Percentiles rank a stretch among this genome's conserved stretches.
Evolutionary conservation across 2,113 vertebrate genomes (phyloP).

Genomic region (Phyllopteryx taeniolatus): DNA sequence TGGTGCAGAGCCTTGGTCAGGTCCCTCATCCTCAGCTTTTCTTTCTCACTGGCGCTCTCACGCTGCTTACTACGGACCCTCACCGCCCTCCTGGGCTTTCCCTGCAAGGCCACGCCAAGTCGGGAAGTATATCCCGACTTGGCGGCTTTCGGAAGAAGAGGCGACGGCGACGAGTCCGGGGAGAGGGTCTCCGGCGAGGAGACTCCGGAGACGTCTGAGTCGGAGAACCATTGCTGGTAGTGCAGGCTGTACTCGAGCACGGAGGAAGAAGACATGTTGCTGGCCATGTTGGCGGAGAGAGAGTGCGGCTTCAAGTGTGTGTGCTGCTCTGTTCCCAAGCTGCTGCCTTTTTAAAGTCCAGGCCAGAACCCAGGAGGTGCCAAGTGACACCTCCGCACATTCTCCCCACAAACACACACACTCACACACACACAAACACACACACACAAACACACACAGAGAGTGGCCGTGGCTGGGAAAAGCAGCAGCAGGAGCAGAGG

Average conservation of each 20-base stretch:
- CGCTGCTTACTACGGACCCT: conserved; percentile 75
- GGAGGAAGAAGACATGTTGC: conserved; percentile 69
- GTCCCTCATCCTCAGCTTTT: conserved; percentile 80
- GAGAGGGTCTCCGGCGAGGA: conserved; percentile 74
- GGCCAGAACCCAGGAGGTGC: conserved; percentile 70
- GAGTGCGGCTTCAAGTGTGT: conserved; percentile 28
- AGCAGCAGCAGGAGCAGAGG: conserved; percentile 63
- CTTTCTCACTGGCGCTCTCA: conserved; percentile 80
- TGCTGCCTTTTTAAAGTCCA: conserved; percentile 70
- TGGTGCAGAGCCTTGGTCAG: conserved; percentile 79
- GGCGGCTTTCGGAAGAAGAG: not conserved
- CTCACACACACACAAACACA: conserved; percentile 10
- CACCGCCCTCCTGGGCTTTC: conserved; percentile 30
- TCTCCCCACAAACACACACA: conserved; percentile 36
- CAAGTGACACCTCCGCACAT: conserved; percentile 79
- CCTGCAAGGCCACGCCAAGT: conserved; percentile 5
- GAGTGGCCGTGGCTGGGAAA: conserved; percentile 67
- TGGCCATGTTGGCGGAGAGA: conserved; percentile 52
- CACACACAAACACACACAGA: conserved; percentile 24
- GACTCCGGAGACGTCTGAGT: conserved; percentile 72
- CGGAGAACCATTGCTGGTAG: conserved; percentile 74
- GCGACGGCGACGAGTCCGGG: conserved; percentile 63
- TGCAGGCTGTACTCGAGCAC: conserved; percentile 53
- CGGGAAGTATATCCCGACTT: conserved; percentile 26
- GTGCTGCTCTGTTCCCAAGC: conserved; percentile 46